Evolutionary conservation across 2,797 vertebrate genomes (phyloP), one percentile per base, ranked within the genome.

Genomic region (Sphenopsis melanotis): DNA sequence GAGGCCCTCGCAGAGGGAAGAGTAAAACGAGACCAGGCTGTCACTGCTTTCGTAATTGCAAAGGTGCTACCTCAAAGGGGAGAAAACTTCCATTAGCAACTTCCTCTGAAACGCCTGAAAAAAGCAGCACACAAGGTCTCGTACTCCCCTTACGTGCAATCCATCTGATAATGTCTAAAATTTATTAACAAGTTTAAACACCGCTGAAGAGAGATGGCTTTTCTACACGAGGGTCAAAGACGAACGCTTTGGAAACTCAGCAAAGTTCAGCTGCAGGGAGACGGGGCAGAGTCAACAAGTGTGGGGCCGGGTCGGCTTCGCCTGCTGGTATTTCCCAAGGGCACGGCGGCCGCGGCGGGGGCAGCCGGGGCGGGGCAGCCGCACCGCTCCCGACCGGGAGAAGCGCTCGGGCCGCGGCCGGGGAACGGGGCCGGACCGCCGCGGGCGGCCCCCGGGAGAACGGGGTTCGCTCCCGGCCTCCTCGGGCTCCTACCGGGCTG

Each of bases 71-170:
- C 77, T 83, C 82, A 36, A 61, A 69, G 15, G 47, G 30, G 20
- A 66, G 53, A 83, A 95, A 91, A 72, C 17, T 36, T 32, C 21
- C 11, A 24, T 23, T 32, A 79, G 16, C 18, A 60, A 12, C 47
- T 66, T 49, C 12, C 37, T 37, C 30, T n/a, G 41, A 72, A 82
- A 39, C 65, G 55, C 23, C 18, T n/a, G 10, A 10, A 16, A 55
- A 49, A 76, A 57, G 34, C 55, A 46, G 15, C 32, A 23, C 37
- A 11, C 4, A 8, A 56, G 39, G 12, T 34, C 7, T 69, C 9
- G 1, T 56, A 23, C 18, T 32, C 26, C 27, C 26, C 7, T 34
- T 37, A 29, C 0, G 2, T 2, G 1, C 8, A 55, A 59, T 17
- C 47, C 12, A 22, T 18, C 37, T 22, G 44, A 30, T 30, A 57